Conservation (phyloP, 2,113 vertebrate genomes). For the Siniperca knerii region DNA sequence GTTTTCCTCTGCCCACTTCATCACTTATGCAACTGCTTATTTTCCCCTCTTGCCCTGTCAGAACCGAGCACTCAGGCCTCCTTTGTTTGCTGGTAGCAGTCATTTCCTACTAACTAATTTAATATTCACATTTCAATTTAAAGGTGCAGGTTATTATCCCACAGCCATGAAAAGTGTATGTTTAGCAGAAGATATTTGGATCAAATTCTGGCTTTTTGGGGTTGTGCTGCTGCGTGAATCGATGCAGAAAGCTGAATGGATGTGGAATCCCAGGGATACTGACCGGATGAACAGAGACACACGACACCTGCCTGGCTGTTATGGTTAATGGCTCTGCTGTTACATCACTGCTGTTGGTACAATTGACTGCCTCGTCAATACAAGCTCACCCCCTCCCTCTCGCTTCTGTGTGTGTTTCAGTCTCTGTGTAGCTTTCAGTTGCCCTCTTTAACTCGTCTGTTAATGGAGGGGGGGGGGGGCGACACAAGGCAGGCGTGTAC, state of each 20-base stretch:
- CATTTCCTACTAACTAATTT: conserved; percentile 17
- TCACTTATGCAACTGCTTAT: conserved; percentile 73
- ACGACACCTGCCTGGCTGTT: conserved; percentile 63
- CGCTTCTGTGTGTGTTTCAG: conserved; percentile 23
- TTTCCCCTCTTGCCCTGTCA: conserved; percentile 61
- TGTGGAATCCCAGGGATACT: conserved; percentile 31
- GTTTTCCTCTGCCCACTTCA: conserved; percentile 73
- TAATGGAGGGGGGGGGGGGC: conserved; percentile 53
- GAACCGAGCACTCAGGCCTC: conserved; percentile 40
- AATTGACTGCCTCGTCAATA: conserved; percentile 75
- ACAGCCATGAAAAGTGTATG: background rate
- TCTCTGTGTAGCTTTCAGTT: conserved; percentile 59
- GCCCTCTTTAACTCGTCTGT: conserved; percentile 73
- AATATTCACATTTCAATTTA: background rate
- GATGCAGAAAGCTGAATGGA: conserved; percentile 28
- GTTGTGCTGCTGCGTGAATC: background rate
- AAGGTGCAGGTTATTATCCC: background rate
- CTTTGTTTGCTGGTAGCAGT: conserved; percentile 44
- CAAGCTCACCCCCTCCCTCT: conserved; percentile 19
- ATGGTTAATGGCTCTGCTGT: conserved; percentile 64
- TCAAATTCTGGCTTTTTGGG: background rate
- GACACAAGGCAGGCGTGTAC: background rate
- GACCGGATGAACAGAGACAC: conserved; percentile 33
- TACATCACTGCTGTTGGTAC: conserved; percentile 74
- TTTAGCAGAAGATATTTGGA: background rate